These are phyloP conservation scores for Thyatira batis DNA, from an alignment of 2,888 invertebrate genomes.

Conservation along the genomic window DNA sequence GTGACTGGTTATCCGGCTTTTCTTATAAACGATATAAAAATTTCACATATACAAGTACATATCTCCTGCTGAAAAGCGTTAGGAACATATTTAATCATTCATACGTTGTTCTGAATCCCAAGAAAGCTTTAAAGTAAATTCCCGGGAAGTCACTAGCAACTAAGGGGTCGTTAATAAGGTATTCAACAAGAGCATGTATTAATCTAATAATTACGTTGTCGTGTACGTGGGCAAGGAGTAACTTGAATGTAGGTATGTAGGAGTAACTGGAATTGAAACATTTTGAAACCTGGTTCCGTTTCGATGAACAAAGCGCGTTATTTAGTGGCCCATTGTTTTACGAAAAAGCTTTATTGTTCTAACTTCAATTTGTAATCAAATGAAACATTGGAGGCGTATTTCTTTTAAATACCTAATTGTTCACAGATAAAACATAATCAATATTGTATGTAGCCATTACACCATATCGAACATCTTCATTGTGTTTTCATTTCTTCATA, in stretches of 20 bases:
- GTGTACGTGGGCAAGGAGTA: slow-evolving; percentile 38
- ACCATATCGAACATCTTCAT: background rate
- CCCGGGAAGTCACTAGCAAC: no score
- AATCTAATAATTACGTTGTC: slow-evolving; percentile 9
- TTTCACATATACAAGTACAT: no score
- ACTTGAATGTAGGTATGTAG: no score
- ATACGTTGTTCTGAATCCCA: no score
- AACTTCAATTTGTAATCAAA: slow-evolving; percentile 33
- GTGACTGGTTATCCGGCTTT: no score
- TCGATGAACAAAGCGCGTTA: slow-evolving; percentile 49
- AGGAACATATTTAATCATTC: no score
- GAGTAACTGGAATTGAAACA: slow-evolving; percentile 55
- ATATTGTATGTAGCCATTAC: background rate
- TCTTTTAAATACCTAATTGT: background rate
- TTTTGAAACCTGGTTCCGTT: slow-evolving; percentile 53
- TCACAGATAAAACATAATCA: background rate
- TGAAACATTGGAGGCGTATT: background rate
- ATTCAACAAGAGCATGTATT: no score
- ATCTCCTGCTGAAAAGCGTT: no score
- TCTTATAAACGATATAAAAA: no score
- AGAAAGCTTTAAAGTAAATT: no score
- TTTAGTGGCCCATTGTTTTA: slow-evolving; percentile 58
- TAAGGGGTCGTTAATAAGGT: no score
- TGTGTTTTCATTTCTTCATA: background rate
- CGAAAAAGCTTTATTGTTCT: slow-evolving; percentile 47